Evolutionary conservation across 2,113 vertebrate species (phyloP).

Genomic region (Castor canadensis): DNA sequence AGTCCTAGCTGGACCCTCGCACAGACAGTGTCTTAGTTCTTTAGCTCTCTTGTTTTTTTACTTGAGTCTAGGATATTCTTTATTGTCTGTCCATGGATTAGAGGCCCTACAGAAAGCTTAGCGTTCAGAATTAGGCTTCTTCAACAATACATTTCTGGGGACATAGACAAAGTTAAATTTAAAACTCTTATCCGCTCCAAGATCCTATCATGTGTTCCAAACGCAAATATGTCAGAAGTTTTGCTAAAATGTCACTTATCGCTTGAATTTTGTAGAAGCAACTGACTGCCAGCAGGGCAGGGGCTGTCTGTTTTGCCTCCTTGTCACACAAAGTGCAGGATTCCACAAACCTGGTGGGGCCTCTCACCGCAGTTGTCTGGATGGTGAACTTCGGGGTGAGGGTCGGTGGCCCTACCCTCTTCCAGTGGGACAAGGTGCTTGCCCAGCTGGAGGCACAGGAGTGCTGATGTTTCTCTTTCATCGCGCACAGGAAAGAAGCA

Average conservation of each 20-base stretch:
- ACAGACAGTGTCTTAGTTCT: not conserved
- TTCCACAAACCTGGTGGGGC: not conserved
- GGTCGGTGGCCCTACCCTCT: not conserved
- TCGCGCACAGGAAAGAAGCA: not conserved
- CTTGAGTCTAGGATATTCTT: not conserved
- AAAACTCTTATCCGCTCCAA: conserved; percentile 41
- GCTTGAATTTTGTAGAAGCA: not conserved
- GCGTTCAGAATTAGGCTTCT: not conserved
- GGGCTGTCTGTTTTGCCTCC: not conserved
- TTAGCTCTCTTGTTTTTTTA: not conserved
- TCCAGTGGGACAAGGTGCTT: not conserved
- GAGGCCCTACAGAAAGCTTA: not conserved
- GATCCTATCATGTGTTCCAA: not conserved
- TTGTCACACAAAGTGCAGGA: not conserved
- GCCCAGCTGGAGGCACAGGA: not conserved
- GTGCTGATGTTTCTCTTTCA: not conserved
- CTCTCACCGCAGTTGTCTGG: not conserved
- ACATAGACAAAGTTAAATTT: conserved; percentile 23
- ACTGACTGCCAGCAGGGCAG: conserved; percentile 20
- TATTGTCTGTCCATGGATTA: not conserved
- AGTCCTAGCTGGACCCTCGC: not conserved
- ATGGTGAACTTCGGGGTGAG: not conserved
- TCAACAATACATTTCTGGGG: conserved; percentile 19
- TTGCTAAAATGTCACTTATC: conserved; percentile 51
- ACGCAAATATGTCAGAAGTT: conserved; percentile 31